Evolutionary conservation across 2,113 vertebrate species (phyloP), one percentile per base, ranked within the genome.

Genomic region (Platysteira castanea): DNA sequence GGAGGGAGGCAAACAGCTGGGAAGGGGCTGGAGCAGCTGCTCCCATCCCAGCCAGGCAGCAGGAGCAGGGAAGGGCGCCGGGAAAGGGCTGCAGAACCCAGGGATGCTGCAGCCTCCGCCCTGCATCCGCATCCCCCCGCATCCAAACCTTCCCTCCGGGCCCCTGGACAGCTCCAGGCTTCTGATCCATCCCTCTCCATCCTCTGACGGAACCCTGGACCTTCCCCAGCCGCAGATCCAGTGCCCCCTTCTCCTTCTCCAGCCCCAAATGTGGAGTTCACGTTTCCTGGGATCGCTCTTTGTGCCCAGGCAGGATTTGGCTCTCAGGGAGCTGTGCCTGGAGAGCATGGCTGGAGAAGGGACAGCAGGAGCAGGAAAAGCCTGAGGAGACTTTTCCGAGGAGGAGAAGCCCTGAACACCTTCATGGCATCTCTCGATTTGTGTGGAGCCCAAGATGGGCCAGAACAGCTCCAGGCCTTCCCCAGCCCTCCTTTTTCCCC

Each of bases 41-140:
- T 67, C 21, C 13, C 24, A 20, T 18, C 59, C 30, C 33, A 57
- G 80, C 56, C 84, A 63, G 81, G 77, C 30, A 74, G 52, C 6
- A 11, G 76, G 92, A 85, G 82, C 78, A 41, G 57, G 44, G 82
- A 33, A 90, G 70, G 87, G 57, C 84, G 50, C n/a, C 0, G 0
- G 78, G 53, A 90, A 79, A 19, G 46, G 42, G 70, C 92, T 90
- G 73, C 3, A 3, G 50, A 70, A 67, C 2, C 26, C 26, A 10
- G 50, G 8, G 7, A 26, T 87, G 71, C 47, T 47, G 47, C 84
- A 74, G 63, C 27, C 37, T 65, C 69, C 11, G 23, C 73, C 50
- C 50, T 31, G 37, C 20, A 30, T 4, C 50, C 37, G 6, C 46
- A 26, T 13, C 30, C 39, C 49, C 16, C 5, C 0, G 1, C n/a